phyloP scores from a whole-genome alignment of 1,140 invertebrate species.

The Danaus plexippus region DNA sequence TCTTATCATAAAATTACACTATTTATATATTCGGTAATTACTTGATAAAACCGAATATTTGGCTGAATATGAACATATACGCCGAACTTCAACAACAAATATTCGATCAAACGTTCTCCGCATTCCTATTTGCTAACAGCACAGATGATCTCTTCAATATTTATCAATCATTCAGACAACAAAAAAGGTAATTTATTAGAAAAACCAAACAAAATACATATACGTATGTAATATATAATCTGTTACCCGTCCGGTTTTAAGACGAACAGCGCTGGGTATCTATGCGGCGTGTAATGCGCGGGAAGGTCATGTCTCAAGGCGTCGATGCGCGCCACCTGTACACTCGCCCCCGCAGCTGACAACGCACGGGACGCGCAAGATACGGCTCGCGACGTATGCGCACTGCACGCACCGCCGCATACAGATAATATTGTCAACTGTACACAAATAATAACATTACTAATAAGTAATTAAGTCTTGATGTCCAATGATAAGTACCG shows the following conservation, averaged over 20 bases:
- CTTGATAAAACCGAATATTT: too few species aligned
- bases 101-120: too few species aligned
- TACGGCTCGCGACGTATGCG: conserved; percentile 76
- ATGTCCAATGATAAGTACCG: too few species aligned
- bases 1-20: too few species aligned
- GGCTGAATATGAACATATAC: too few species aligned
- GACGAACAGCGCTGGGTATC: conserved; percentile 82
- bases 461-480: too few species aligned
- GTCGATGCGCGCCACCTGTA: conserved; percentile 80
- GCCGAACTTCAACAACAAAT: too few species aligned
- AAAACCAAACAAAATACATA: conserved; percentile 4
- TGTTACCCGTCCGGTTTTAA: conserved; percentile 37
- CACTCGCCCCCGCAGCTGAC: conserved; percentile 35
- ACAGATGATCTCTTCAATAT: too few species aligned
- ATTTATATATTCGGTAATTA: too few species aligned
- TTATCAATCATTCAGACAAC: too few species aligned
- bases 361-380: conserved; percentile 41
- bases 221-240: neutral
- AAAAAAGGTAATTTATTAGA: too few species aligned
- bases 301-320: conserved; percentile 85
- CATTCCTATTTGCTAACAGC: too few species aligned
- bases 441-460: neutral
- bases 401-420: conserved; percentile 80
- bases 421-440: conserved; percentile 82
- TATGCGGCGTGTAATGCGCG: conserved; percentile 83